Percentiles rank a stretch among this genome's conserved stretches.
phyloP scores from a whole-genome alignment of 2,113 vertebrate species.

The Nerophis ophidion region DNA sequence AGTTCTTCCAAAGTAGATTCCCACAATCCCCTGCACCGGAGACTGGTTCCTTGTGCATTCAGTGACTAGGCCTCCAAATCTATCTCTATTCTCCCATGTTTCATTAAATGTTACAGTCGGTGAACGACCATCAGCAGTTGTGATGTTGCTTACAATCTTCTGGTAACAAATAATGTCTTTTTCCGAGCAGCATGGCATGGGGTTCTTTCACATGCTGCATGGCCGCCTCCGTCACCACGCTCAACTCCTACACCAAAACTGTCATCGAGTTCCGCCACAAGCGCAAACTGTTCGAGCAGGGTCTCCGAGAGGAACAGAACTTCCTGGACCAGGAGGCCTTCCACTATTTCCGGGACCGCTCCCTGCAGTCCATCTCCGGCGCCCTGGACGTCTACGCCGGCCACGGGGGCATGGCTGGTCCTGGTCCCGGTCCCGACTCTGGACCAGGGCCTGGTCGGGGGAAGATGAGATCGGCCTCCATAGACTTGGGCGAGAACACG shows the following conservation, averaged over 20 bases:
- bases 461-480: constrained; percentile 42
- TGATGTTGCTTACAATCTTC: not conserved
- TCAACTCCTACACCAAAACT: constrained; percentile 98
- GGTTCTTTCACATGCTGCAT: constrained; percentile 98
- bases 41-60: not conserved
- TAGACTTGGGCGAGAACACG: constrained; percentile 66
- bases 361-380: constrained; percentile 73
- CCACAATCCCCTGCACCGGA: not conserved
- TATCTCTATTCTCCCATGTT: too few species aligned
- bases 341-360: constrained; percentile 89
- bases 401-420: constrained; percentile 40
- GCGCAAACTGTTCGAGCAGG: constrained; percentile 90
- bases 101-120: too few species aligned
- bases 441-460: constrained; percentile 13
- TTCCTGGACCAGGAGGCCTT: constrained; percentile 87
- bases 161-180: not conserved
- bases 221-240: constrained; percentile 95
- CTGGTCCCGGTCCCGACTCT: constrained; percentile 20
- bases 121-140: too few species aligned
- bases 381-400: constrained; percentile 65
- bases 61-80: not conserved
- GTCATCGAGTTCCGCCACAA: constrained; percentile 97
- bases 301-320: constrained; percentile 87
- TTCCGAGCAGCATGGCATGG: constrained; percentile 87
- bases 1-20: too few species aligned